Base-by-base conservation (phyloP, 2,797 vertebrate species). In the Labeo calbasu region DNA sequence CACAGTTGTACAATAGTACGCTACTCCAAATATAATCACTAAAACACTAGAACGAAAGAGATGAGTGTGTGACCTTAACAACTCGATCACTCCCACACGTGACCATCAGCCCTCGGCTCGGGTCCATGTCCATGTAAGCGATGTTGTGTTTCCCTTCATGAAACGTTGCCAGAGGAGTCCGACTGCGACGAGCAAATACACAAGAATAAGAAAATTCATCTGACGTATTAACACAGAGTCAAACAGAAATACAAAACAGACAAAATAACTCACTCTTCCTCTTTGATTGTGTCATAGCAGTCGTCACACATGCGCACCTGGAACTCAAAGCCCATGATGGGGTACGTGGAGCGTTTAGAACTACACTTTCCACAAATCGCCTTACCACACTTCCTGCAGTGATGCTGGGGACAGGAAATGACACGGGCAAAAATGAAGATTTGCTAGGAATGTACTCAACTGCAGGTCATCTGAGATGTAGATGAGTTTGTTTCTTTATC, bases 131-230 rank as follows among this genome's bases (percentile, higher is more conserved):
- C 98, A 99, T 99, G 93, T 97, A 95, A 85, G 96, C 94, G 86
- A 99, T 97, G 95, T 97, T 99, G 92, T 99, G 98, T 86, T 99
- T 99, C 87, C 97, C 98, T 95, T 99, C 98, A 48, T 99, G 97
- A 93, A 99, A 99, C 0, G 97, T 96, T 84, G 98, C 98, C 93
- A 99, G 85, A 57, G 98, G 93, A 66, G 96, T 96, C 78, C 97
- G 98, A 89, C 98, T 99, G 88, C 55, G 70, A 70, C 25, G 78
- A 14, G 61, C 10, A 50, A 72, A 11, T 2, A 19, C 43, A 40
- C 4, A 59, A 59, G 53, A 75, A 15, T n/a, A 55, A 75, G 59
- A 28, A 15, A 15, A 63, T 1, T 12, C 15, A 76, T 23, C 51
- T 36, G 50, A 21, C 12, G 15, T 12, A 32, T 76, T 11, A 10